Base-by-base conservation (phyloP, 2,888 invertebrate species). In the Acanthopleura granulata region DNA sequence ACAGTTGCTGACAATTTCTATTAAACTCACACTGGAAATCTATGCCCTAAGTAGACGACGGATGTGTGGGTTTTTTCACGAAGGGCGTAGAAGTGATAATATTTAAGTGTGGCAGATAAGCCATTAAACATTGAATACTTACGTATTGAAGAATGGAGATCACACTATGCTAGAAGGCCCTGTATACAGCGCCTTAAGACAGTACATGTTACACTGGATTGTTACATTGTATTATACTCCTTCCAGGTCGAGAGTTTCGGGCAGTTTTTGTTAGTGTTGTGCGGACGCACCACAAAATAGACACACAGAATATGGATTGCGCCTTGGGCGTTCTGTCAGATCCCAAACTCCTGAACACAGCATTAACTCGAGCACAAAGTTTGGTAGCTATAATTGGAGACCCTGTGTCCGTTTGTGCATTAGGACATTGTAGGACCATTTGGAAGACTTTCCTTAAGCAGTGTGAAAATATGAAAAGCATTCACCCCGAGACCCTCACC, bases 241-340 rank as follows among this genome's bases (percentile, higher is more conserved):
- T 81, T 83, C 12, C 78, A 89, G 89, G 89, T 22, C 84, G 86
- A 75, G 89, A 89, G 74, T 88, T 87, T 80, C 79, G 87, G 40
- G 89, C 87, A 0, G 76, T 89, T 77, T 88, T 89, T 76, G 84
- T 89, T 70, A 85, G 85, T 15, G 87, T 88, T 6, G 89, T 89
- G 16, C 80, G 89, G 49, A 89, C 88, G 0, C 72, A 82, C 11
- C 80, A 85, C 72, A 72, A 85, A 62, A 80, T 85, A 62, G 80
- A 84, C 50, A 71, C 81, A 0, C 75, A 77, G 15, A 85, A 86
- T 27, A 69, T 81, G 0, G 74, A 76, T 11, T 82, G 84, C 18
- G 86, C 88, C 74, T 85, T 85, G 74, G 89, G 88, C 25, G 89
- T 89, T 78, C 80, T 89, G 51, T 86, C 87, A 6, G 87, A 90